Evolutionary conservation across 2,113 vertebrate genomes (phyloP), one percentile per base, ranked within the genome.

Genomic region (Numida meleagris): DNA sequence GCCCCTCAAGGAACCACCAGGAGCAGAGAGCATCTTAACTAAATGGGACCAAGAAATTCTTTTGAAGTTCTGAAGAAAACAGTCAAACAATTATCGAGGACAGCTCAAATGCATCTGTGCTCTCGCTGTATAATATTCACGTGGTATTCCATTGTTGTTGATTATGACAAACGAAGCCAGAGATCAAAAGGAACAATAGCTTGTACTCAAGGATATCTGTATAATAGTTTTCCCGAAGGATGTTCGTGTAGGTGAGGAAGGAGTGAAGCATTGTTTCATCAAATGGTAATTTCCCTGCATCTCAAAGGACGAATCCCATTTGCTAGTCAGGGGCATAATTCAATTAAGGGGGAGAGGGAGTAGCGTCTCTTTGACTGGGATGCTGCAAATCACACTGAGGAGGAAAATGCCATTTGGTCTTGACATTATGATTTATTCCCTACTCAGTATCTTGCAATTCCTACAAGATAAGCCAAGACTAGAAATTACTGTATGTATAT

Each of bases 341-440:
- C 95, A 93, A 96, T 96, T 96, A 97, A 79, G 89, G 89, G 51
- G 57, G 36, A 93, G 43, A 71, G 59, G 59, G 85, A 91, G 83
- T 27, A 36, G 94, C 72, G 92, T 88, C 24, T 15, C 53, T 82
- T 63, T 40, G 77, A 57, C 92, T 88, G 86, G 19, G 15, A 80
- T 13, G 58, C 84, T 67, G 76, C 86, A 95, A 91, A 90, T 88
- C 82, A 82, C 57, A 58, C 81, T 58, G 50, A 57, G 65, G 62
- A 84, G 82, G 63, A 84, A 90, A 93, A 82, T 12, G 48, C 76
- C 89, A 73, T 92, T 93, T 89, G 63, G 58, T 74, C 50, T 82
- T 95, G 96, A 96, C 93, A 94, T 59, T 42, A 84, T 97, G 96
- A 96, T 97, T 97, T 96, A 96, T 96, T 96, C 90, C 80, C 90